Conservation (phyloP, 2,797 vertebrate species). For the Loris lydekkerianus region DNA sequence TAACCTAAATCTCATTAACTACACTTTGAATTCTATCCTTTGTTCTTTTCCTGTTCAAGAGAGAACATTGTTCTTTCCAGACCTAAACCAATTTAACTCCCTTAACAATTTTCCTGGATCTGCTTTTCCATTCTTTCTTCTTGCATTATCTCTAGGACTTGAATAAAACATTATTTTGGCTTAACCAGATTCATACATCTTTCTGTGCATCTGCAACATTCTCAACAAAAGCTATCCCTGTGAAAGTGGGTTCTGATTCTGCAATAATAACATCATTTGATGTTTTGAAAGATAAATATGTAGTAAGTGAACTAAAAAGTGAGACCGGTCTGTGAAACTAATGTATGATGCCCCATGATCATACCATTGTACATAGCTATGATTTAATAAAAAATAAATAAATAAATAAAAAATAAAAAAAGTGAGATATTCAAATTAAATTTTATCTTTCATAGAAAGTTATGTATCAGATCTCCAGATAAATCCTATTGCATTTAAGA, state of each 20-base stretch:
- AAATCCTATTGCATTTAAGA: conserved; percentile 30
- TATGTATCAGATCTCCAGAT: neutral
- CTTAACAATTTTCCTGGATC: neutral
- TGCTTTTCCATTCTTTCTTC: conserved; percentile 29
- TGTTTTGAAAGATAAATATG: conserved; percentile 67
- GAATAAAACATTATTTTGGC: conserved; percentile 12
- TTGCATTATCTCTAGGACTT: conserved; percentile 40
- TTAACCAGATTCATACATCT: conserved; percentile 48
- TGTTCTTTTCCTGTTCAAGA: neutral
- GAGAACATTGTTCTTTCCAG: neutral
- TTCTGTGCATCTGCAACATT: neutral
- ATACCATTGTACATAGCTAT: too few species aligned
- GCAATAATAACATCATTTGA: conserved; percentile 15
- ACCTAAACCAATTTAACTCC: neutral
- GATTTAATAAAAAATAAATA: too few species aligned
- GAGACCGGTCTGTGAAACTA: neutral
- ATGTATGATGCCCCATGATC: too few species aligned
- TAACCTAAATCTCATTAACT: neutral
- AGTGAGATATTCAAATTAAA: conserved; percentile 34
- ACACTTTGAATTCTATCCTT: neutral
- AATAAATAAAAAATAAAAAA: neutral
- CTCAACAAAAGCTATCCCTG: neutral
- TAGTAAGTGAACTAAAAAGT: conserved; percentile 61
- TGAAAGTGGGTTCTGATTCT: conserved; percentile 50
- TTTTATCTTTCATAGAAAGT: conserved; percentile 60